Percentiles rank a stretch among this genome's conserved stretches.
Conservation (phyloP, 2,888 invertebrate genomes). For the Pseudolycoriella hygida region DNA sequence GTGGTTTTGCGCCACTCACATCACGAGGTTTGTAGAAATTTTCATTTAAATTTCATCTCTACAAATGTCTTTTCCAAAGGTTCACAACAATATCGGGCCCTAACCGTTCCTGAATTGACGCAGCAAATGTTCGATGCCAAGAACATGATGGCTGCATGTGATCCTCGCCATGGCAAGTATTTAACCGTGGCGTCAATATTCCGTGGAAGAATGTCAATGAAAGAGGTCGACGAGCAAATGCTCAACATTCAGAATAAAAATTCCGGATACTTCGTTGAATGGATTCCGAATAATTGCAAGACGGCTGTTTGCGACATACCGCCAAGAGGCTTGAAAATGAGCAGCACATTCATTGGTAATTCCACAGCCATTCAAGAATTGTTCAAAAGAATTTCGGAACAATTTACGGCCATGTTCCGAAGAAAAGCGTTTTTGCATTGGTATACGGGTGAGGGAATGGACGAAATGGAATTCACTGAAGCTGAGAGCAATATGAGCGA, state of each 20-base stretch:
- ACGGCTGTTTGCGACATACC: conserved; percentile 89
- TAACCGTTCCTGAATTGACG: conserved; percentile 82
- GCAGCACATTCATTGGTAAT: conserved; percentile 87
- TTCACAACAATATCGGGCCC: conserved; percentile 76
- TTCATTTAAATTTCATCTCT: too few species aligned
- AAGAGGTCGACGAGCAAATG: conserved; percentile 84
- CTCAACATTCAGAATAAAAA: conserved; percentile 92
- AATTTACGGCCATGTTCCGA: conserved; percentile 91
- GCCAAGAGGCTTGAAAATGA: conserved; percentile 78
- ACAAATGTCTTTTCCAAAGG: too few species aligned
- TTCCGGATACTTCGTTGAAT: conserved; percentile 73
- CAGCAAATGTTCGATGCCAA: conserved; percentile 89
- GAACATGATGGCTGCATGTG: conserved; percentile 95
- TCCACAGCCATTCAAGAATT: conserved; percentile 85
- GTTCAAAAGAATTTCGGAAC: conserved; percentile 81
- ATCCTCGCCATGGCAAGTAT: conserved; percentile 82
- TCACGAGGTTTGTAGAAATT: too few species aligned
- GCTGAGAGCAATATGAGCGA: conserved; percentile 93
- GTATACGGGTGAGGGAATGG: conserved; percentile 96
- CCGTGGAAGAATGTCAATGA: conserved; percentile 80
- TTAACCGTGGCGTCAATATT: conserved; percentile 83
- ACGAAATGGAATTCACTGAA: conserved; percentile 93
- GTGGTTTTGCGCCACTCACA: conserved; percentile 86
- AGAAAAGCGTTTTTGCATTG: conserved; percentile 95
- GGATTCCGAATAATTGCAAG: conserved; percentile 93